A percentile compares a stretch with the other conserved stretches of the same genome.
Conservation (phyloP, 2,113 vertebrate genomes). For the Jacana jacana region DNA sequence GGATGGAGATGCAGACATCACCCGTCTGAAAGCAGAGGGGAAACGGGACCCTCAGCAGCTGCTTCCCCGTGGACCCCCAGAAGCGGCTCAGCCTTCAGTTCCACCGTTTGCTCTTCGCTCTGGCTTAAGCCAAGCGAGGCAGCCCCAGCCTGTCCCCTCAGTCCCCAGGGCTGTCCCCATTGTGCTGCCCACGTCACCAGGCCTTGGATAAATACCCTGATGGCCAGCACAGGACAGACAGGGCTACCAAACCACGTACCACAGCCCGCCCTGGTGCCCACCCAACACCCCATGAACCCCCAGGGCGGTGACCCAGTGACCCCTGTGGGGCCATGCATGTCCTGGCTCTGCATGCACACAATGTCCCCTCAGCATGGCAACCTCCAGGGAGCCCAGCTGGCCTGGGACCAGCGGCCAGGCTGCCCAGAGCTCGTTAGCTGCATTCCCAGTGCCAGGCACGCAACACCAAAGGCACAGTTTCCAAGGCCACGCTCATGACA, state of each 20-base stretch:
- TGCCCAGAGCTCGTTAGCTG: background rate
- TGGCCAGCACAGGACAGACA: rapidly evolving
- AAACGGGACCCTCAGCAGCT: background rate
- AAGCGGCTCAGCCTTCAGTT: background rate
- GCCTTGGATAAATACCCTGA: background rate
- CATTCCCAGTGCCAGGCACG: background rate
- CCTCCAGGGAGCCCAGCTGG: background rate
- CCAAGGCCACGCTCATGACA: background rate
- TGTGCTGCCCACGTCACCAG: background rate
- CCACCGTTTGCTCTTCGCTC: background rate
- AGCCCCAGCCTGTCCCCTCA: background rate
- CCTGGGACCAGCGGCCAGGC: background rate
- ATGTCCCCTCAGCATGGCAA: background rate
- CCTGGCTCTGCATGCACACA: rapidly evolving
- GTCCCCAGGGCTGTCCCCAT: background rate
- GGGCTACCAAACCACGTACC: too few relatives aligned
- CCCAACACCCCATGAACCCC: rapidly evolving
- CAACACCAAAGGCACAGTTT: background rate
- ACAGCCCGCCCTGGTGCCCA: background rate
- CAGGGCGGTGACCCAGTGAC: background rate
- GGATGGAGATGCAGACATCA: constrained; percentile 94
- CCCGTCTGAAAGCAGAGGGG: constrained; percentile 78
- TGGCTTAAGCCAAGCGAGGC: background rate
- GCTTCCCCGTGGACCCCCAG: background rate
- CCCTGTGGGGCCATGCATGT: background rate